These are phyloP conservation scores for Atta colombica DNA, from an alignment of 1,140 invertebrate genomes.

Conservation along the genomic window DNA sequence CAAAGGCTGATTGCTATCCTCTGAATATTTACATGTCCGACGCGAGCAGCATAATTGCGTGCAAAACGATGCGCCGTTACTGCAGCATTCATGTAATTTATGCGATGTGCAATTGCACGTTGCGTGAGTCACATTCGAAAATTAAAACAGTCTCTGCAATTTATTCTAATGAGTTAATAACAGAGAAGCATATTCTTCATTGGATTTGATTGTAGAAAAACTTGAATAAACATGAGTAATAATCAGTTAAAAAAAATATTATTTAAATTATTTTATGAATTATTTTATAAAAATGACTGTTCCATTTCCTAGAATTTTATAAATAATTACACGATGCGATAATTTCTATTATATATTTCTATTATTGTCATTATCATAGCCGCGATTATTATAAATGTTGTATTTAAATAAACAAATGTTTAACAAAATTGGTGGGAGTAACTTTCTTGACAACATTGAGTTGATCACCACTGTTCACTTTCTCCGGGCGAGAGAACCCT, in stretches of 20 bases:
- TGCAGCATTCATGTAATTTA: constrained; percentile 31
- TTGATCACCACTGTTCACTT: constrained; percentile 85
- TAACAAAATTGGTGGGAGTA: neutral
- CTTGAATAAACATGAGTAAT: neutral
- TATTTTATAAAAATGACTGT: neutral
- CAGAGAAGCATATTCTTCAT: neutral
- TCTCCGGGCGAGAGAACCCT: constrained; percentile 82
- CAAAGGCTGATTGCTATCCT: constrained; percentile 51
- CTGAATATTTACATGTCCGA: constrained; percentile 69
- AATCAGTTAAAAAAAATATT: neutral
- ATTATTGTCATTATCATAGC: neutral
- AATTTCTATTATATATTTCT: neutral
- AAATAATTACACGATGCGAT: neutral
- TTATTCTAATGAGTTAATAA: neutral
- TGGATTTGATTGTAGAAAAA: neutral
- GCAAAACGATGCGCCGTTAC: constrained; percentile 27
- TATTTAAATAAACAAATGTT: neutral
- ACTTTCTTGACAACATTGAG: neutral
- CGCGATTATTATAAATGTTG: neutral
- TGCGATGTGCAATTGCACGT: constrained; percentile 8
- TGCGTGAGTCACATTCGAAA: constrained; percentile 7
- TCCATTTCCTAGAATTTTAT: neutral
- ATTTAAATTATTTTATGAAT: constrained; percentile 4
- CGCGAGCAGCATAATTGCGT: constrained; percentile 77
- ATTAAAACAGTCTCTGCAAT: constrained; percentile 40